A percentile compares a stretch with the other conserved stretches of the same genome.
phyloP scores from a whole-genome alignment of 2,113 vertebrate genomes.

The Cariama cristata region DNA sequence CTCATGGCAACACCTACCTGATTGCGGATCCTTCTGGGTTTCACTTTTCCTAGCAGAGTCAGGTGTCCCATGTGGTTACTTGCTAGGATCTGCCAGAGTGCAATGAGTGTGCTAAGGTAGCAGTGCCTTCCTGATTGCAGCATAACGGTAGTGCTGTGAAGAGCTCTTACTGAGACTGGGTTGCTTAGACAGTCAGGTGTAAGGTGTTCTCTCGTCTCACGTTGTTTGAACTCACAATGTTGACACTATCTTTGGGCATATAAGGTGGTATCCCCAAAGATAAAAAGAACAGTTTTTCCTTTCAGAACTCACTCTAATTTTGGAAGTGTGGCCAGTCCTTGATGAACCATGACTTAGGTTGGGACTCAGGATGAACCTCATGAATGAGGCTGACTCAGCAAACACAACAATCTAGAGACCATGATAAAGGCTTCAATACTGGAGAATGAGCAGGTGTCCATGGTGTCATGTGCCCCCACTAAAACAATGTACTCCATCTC shows the following conservation, averaged over 20 bases:
- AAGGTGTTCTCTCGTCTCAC: not conserved
- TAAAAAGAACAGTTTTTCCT: not conserved
- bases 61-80: not conserved
- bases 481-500: not conserved
- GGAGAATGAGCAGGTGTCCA: not conserved
- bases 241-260: not conserved
- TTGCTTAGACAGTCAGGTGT: not conserved
- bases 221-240: not conserved
- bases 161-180: not conserved
- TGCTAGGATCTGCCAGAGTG: not conserved
- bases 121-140: not conserved
- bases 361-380: not conserved
- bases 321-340: not conserved
- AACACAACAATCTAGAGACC: not conserved
- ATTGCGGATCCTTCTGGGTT: not conserved
- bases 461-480: not conserved
- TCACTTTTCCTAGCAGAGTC: not conserved
- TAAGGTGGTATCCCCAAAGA: not conserved
- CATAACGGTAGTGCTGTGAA: not conserved
- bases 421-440: not conserved
- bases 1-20: not conserved
- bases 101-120: not conserved
- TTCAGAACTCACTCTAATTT: not conserved
- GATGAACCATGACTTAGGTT: not conserved
- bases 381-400: not conserved